These are phyloP conservation scores for Gavia stellata DNA, from an alignment of 2,113 vertebrate genomes.

Conservation along the genomic window DNA sequence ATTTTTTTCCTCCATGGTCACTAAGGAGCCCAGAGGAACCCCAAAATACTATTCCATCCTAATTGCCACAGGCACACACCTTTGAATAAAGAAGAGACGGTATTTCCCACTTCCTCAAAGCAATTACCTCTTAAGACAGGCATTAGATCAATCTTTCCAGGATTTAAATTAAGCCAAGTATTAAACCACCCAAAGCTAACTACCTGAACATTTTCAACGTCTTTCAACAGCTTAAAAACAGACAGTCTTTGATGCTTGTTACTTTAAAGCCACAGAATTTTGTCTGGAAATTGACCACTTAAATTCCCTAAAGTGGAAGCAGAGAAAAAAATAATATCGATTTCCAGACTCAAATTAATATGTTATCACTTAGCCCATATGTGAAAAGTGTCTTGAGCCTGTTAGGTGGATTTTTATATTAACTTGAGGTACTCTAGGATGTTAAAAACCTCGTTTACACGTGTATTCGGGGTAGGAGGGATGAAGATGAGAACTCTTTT, in stretches of 20 bases:
- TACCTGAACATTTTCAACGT: not conserved
- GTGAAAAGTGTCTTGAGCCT: not conserved
- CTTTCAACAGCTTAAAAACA: slow-evolving; percentile 9
- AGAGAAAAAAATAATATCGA: not conserved
- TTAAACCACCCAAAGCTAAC: slow-evolving; percentile 23
- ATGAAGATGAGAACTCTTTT: not conserved
- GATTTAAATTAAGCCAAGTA: slow-evolving; percentile 41
- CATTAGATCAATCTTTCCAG: not conserved
- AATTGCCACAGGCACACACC: not conserved
- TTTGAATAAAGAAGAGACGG: not conserved
- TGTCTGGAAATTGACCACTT: slow-evolving; percentile 10
- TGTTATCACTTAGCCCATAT: not conserved
- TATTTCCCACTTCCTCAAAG: slow-evolving; percentile 24
- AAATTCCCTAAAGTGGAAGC: not conserved
- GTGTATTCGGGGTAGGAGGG: not conserved
- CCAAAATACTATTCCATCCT: not conserved
- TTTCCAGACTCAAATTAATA: not conserved
- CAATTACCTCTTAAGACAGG: not conserved
- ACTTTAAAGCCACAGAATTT: slow-evolving; percentile 12
- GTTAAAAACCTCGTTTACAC: not conserved
- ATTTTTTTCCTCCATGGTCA: not conserved
- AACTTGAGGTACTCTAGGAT: not conserved
- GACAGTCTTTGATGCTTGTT: not conserved
- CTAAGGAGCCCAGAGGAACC: not conserved
- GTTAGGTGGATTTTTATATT: not conserved